Base-by-base conservation (phyloP, 2,888 invertebrate genomes). In the Petrolisthes cinctipes region DNA sequence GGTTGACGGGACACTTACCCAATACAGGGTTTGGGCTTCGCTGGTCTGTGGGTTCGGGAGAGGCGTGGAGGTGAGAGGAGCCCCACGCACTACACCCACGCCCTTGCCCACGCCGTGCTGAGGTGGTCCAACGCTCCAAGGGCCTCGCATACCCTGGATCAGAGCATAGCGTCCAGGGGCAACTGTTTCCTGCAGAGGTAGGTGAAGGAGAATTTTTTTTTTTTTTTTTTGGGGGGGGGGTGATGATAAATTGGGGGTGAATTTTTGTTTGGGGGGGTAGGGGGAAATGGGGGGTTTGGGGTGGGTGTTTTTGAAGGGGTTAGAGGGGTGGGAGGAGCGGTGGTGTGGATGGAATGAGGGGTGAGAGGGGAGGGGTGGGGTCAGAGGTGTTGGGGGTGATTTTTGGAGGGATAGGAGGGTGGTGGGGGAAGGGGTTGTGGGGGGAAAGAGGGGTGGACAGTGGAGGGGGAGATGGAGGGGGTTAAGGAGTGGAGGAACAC, bases 111-210 rank as follows among this genome's bases (percentile, higher is more conserved):
- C 89, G 87, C 86, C 5, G 83, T 89, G 68, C 76, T 90, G 11
- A 71, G 90, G 86, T 90, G 90, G 90, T 89, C 90, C 23, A 87
- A 87, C 79, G 83, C 82, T 5, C 76, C 82, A 79, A 66, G 51
- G 37, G 80, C 82, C 54, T 79, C 89, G 4, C 84, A 84, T 80
- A 86, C 85, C 4, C 9, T 87, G 5, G 90, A n/a, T 89, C 89
- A 4, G 90, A 90, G 75, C 90, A 90, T 75, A 89, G 89, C 66
- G 71, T 90, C 51, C 90, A 90, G 79, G 89, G 88, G 4, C 86
- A 90, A 57, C 82, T 85, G 23, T 90, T 90, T 71, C 90, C 89
- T 0, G 90, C 89, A n/a, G 90, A 90, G 89, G 90, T 90, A 54
- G 81, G 86, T 85, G n/a, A 14, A 0, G 0, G 9, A n/a, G 0